Conservation (phyloP, 2,113 vertebrate species). For the Podocnemis expansa region DNA sequence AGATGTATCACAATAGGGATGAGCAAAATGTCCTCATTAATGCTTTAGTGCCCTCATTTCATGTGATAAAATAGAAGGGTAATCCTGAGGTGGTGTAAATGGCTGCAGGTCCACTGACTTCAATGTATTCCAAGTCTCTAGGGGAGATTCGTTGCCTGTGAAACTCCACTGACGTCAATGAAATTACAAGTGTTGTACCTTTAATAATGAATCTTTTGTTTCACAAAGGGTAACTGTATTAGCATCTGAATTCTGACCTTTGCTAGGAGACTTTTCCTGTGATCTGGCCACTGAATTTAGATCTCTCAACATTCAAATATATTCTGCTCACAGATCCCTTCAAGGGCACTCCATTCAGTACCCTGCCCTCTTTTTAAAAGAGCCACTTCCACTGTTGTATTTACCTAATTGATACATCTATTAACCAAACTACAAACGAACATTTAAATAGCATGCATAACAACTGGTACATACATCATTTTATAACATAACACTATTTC, state of each 20-base stretch:
- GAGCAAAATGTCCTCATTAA: background rate
- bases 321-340: background rate
- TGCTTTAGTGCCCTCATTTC: background rate
- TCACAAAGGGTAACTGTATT: background rate
- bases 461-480: background rate
- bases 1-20: background rate
- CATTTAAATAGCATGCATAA: background rate
- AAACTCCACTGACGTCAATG: background rate
- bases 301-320: background rate
- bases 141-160: background rate
- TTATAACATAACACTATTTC: background rate
- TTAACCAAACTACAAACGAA: background rate
- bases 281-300: background rate
- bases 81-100: background rate
- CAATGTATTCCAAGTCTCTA: background rate
- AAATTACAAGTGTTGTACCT: background rate
- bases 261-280: background rate
- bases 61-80: background rate
- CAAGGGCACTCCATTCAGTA: background rate
- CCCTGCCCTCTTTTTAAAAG: background rate
- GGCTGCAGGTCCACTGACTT: background rate
- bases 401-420: background rate
- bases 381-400: background rate
- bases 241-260: accelerated
- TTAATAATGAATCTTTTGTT: background rate